These are phyloP conservation scores for Apis laboriosa DNA, from an alignment of 1,140 invertebrate genomes.

Conservation along the genomic window DNA sequence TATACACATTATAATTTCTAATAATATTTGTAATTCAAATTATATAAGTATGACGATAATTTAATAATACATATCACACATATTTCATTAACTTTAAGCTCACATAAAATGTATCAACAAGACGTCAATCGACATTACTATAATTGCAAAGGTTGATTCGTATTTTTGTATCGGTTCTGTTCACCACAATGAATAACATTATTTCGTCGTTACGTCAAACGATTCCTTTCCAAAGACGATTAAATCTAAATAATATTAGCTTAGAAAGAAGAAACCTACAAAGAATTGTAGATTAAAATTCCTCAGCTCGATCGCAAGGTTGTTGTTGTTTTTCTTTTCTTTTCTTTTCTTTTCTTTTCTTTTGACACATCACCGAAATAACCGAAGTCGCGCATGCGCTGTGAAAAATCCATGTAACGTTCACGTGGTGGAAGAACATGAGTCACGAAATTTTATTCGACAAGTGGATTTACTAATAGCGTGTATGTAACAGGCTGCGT, in stretches of 20 bases:
- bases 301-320: too few relatives aligned
- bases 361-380: not conserved
- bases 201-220: not conserved
- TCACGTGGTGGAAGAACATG: too few relatives aligned
- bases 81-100: not conserved
- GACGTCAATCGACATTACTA: too few relatives aligned
- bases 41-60: too few relatives aligned
- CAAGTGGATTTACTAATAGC: not conserved
- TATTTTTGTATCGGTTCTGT: not conserved
- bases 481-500: too few relatives aligned
- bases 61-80: not conserved
- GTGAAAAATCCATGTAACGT: not conserved
- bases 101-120: not conserved
- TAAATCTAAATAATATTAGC: conserved; percentile 9
- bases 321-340: too few relatives aligned
- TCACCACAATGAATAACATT: not conserved
- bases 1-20: too few relatives aligned
- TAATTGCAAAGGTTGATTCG: not conserved
- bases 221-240: not conserved
- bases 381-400: too few relatives aligned
- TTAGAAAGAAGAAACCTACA: not conserved
- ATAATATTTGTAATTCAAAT: too few relatives aligned
- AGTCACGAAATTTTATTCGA: not conserved
- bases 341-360: too few relatives aligned
- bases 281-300: too few relatives aligned